Evolutionary conservation across 2,113 vertebrate genomes (phyloP).

Genomic region (Brachyhypopomus occidentalis): DNA sequence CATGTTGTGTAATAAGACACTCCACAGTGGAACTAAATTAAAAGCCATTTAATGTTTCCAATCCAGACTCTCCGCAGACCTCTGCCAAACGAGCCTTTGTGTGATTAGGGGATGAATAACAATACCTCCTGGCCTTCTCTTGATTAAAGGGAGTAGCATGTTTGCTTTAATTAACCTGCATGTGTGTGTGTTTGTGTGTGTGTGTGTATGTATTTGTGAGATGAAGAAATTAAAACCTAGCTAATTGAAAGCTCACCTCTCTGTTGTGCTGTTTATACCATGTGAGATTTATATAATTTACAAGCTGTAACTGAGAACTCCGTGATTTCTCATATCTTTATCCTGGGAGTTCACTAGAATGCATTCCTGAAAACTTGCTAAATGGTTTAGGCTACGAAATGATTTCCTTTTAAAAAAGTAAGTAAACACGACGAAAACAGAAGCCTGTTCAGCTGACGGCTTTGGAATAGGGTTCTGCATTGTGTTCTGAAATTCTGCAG

Average conservation of each 20-base stretch:
- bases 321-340: background rate
- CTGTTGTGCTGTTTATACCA: background rate
- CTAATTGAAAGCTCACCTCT: conserved; percentile 18
- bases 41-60: conserved; percentile 33
- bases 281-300: conserved; percentile 5
- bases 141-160: conserved; percentile 55
- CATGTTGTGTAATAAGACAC: background rate
- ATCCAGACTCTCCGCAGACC: conserved; percentile 27
- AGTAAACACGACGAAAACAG: background rate
- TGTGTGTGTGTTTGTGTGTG: conserved; percentile 7
- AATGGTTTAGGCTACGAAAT: background rate
- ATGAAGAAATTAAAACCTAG: conserved; percentile 64
- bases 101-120: conserved; percentile 61
- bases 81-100: conserved; percentile 37
- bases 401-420: background rate
- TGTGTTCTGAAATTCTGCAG: background rate
- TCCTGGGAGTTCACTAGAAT: background rate
- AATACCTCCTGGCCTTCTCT: conserved; percentile 49
- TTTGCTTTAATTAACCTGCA: conserved; percentile 70
- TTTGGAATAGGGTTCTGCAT: background rate
- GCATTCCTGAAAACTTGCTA: background rate
- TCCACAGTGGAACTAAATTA: conserved; percentile 36
- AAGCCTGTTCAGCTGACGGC: background rate
- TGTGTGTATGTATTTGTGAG: conserved; percentile 49
- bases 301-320: background rate